These are phyloP conservation scores for Hystrix brachyura DNA, from an alignment of 2,113 vertebrate species.

Conservation along the genomic window DNA sequence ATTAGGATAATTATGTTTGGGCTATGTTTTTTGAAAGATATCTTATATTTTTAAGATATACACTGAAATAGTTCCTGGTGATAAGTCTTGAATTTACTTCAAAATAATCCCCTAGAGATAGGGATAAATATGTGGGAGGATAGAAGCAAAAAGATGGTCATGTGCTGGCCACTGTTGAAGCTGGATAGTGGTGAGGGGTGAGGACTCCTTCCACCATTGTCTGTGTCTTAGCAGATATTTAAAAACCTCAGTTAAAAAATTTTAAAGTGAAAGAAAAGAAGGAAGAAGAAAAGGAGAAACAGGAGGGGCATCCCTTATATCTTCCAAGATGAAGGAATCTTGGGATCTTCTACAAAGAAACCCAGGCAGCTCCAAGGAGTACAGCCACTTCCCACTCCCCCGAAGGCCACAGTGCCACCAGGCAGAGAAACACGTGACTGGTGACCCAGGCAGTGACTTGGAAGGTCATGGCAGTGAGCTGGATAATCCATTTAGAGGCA, in stretches of 20 bases:
- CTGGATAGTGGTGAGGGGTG: neutral
- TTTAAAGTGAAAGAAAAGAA: neutral
- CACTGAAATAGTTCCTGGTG: neutral
- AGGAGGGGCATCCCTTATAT: neutral
- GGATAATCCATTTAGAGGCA: constrained; percentile 58
- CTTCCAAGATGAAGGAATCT: neutral
- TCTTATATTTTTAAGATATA: neutral
- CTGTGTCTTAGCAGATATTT: neutral
- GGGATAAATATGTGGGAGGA: rapidly evolving
- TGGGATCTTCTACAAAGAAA: neutral
- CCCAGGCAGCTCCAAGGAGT: neutral
- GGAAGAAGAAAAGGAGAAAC: neutral
- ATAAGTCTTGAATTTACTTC: neutral
- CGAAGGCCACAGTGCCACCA: neutral
- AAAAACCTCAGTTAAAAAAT: neutral
- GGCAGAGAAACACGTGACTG: neutral
- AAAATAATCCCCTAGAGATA: neutral
- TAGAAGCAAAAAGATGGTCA: neutral
- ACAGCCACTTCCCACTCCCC: neutral
- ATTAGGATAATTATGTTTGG: neutral
- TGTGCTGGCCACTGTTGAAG: neutral
- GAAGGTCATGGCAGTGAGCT: constrained; percentile 55
- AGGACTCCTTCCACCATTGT: neutral
- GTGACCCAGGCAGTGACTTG: constrained; percentile 19
- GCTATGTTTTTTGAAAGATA: constrained; percentile 45